phyloP scores from a whole-genome alignment of 1,140 invertebrate species.

The Armadillidium nasatum region DNA sequence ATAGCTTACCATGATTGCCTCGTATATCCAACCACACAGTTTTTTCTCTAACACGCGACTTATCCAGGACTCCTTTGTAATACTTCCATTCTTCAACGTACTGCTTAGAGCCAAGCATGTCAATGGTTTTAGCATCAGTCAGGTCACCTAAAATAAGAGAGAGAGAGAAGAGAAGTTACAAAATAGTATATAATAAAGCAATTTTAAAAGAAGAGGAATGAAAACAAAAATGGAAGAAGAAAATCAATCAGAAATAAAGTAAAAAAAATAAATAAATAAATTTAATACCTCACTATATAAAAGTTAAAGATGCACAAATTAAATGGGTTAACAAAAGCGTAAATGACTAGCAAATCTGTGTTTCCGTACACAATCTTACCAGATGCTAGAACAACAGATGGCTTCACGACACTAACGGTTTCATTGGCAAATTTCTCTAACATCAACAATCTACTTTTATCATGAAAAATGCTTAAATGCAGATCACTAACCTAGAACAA shows the following conservation, averaged over 20 bases:
- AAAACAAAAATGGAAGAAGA: too few species aligned
- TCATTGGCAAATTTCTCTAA: background rate
- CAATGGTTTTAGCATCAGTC: conserved; percentile 77
- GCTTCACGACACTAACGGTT: background rate
- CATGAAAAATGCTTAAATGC: background rate
- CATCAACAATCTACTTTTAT: background rate
- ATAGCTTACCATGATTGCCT: conserved; percentile 82
- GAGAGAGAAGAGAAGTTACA: background rate
- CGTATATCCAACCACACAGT: conserved; percentile 84
- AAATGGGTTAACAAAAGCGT: too few species aligned
- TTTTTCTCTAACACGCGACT: conserved; percentile 62
- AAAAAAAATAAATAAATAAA: too few species aligned
- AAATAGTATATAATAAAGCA: too few species aligned
- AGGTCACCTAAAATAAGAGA: conserved; percentile 71
- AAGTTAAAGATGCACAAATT: too few species aligned
- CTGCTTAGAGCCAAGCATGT: conserved; percentile 76
- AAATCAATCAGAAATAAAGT: too few species aligned
- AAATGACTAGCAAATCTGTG: too few species aligned
- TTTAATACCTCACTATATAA: too few species aligned
- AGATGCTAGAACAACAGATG: background rate
- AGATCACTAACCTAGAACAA: background rate
- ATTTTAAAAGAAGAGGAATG: too few species aligned
- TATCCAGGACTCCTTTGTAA: conserved; percentile 67
- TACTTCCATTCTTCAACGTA: conserved; percentile 76
- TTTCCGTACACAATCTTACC: background rate